These are phyloP conservation scores for Dynastes maya DNA, from an alignment of 2,888 invertebrate genomes.

Conservation along the genomic window DNA sequence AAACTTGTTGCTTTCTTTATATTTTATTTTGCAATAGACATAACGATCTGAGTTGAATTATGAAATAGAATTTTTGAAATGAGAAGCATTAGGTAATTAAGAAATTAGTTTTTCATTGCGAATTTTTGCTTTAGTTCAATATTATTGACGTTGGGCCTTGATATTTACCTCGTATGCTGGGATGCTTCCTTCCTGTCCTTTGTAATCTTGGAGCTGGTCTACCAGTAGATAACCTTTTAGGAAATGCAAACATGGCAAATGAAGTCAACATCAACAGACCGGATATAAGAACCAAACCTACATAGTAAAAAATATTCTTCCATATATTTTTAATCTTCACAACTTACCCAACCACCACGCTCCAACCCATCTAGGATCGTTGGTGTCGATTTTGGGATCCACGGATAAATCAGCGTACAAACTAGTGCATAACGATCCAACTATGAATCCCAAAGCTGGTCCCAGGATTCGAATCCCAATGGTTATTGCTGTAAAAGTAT, in stretches of 20 bases:
- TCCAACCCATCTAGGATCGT: conserved; percentile 93
- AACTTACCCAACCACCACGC: conserved; percentile 96
- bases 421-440: conserved; percentile 91
- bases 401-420: conserved; percentile 87
- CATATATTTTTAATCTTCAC: conserved; percentile 34
- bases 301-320: conserved; percentile 45
- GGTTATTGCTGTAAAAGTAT: conserved; percentile 81
- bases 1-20: conserved; percentile 9
- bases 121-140: too few relatives aligned
- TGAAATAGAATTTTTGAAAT: too few relatives aligned
- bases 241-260: conserved; percentile 92
- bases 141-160: too few relatives aligned
- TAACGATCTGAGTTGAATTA: too few relatives aligned
- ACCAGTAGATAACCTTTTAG: conserved; percentile 78
- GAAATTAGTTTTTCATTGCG: too few relatives aligned
- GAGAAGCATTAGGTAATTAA: too few relatives aligned
- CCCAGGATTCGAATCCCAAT: conserved; percentile 93
- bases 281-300: conserved; percentile 89
- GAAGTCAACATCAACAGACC: conserved; percentile 87
- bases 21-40: conserved; percentile 21
- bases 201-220: conserved; percentile 68
- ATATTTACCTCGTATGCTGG: conserved; percentile 70
- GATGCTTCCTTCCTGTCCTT: conserved; percentile 68
- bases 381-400: conserved; percentile 83
- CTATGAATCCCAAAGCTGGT: conserved; percentile 91